A percentile compares a stretch with the other conserved stretches of the same genome.
Conservation (phyloP, 2,888 invertebrate genomes). For the Protophormia terraenovae region DNA sequence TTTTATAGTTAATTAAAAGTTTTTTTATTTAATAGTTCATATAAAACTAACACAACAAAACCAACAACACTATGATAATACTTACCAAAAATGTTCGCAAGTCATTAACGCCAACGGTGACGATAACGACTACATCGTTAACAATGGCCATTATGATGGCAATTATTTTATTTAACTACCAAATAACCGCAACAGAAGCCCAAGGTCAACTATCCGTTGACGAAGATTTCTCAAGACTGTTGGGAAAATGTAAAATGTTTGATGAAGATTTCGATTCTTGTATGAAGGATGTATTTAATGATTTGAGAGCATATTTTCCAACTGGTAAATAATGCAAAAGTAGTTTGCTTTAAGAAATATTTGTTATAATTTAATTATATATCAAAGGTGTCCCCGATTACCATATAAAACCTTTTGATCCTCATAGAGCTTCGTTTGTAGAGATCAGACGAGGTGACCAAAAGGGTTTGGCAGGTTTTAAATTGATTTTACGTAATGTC, state of each 20-base stretch:
- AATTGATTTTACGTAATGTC: slow-evolving; percentile 87
- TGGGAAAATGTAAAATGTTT: slow-evolving; percentile 84
- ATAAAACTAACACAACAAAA: neutral
- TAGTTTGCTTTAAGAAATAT: neutral
- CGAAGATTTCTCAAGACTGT: slow-evolving; percentile 79
- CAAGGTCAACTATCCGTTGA: slow-evolving; percentile 74
- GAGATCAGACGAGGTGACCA: slow-evolving; percentile 85
- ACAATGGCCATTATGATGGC: slow-evolving; percentile 34
- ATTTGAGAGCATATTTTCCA: slow-evolving; percentile 87
- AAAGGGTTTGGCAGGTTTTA: slow-evolving; percentile 86
- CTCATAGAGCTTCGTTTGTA: slow-evolving; percentile 87
- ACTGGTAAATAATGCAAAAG: slow-evolving; percentile 82
- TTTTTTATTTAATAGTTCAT: slow-evolving; percentile 9
- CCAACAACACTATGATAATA: slow-evolving; percentile 21
- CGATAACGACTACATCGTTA: neutral
- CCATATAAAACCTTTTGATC: slow-evolving; percentile 89
- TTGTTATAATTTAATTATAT: slow-evolving; percentile 26
- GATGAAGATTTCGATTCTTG: slow-evolving; percentile 87
- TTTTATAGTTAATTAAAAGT: neutral
- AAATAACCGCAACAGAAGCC: slow-evolving; percentile 50
- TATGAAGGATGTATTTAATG: slow-evolving; percentile 87
- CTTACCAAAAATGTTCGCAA: slow-evolving; percentile 3
- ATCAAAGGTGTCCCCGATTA: slow-evolving; percentile 86
- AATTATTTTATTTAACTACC: slow-evolving; percentile 18
- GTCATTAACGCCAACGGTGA: slow-evolving; percentile 3